Evolutionary conservation across 1,140 invertebrate genomes (phyloP).

Genomic region (Drosophila parabipectinata): DNA sequence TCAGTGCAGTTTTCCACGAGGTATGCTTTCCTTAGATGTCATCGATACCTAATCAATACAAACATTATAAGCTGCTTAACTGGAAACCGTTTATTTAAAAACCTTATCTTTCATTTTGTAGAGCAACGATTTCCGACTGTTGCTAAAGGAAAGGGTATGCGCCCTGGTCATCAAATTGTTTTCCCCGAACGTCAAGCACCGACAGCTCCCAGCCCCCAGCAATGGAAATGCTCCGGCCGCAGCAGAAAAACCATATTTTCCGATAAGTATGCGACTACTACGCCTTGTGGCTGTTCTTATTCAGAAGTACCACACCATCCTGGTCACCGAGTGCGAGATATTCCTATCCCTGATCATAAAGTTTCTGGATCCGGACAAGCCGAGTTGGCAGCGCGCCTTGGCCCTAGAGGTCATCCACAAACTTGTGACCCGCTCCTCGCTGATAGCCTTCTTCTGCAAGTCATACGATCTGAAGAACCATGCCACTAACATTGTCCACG

Average conservation of each 20-base stretch:
- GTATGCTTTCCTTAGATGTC: conserved; percentile 84
- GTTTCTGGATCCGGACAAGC: conserved; percentile 98
- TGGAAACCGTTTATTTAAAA: conserved; percentile 83
- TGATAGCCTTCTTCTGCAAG: conserved; percentile 96
- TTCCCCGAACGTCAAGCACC: conserved; percentile 97
- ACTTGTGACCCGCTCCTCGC: conserved; percentile 93
- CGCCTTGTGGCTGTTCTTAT: conserved; percentile 96
- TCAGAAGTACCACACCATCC: conserved; percentile 95
- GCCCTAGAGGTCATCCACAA: conserved; percentile 98
- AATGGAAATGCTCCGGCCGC: conserved; percentile 86
- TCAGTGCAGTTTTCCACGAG: conserved; percentile 96
- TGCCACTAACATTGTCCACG: conserved; percentile 96
- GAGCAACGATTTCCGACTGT: conserved; percentile 97
- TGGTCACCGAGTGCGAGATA: conserved; percentile 99
- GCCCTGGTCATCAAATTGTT: conserved; percentile 98
- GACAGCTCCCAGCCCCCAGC: conserved; percentile 85
- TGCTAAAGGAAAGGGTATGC: conserved; percentile 98
- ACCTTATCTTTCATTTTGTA: background rate
- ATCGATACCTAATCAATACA: background rate
- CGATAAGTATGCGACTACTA: conserved; percentile 97
- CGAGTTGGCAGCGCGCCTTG: conserved; percentile 96
- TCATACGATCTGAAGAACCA: conserved; percentile 97
- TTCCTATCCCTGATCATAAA: conserved; percentile 98
- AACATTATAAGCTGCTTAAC: background rate
- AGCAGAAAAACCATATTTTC: conserved; percentile 96